Conservation (phyloP, 1,140 invertebrate species). For the Rhynchophorus ferrugineus region DNA sequence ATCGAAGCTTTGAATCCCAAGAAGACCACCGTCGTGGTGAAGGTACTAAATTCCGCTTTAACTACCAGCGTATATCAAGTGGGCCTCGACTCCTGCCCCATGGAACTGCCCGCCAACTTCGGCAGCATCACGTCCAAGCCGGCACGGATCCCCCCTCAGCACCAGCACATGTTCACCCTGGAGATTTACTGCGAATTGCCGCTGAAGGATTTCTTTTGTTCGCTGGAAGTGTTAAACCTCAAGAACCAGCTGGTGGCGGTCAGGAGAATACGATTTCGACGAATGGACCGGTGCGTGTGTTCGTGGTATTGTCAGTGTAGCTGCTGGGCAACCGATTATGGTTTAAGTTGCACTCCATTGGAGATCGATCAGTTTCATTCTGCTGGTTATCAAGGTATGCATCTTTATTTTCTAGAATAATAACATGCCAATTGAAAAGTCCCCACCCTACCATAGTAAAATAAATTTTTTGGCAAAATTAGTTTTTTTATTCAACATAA, state of each 20-base stretch:
- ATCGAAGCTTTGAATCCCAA: slow-evolving; percentile 38
- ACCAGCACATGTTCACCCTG: slow-evolving; percentile 40
- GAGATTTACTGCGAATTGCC: slow-evolving; percentile 36
- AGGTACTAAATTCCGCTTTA: slow-evolving; percentile 43
- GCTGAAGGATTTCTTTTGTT: slow-evolving; percentile 40
- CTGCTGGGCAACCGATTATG: slow-evolving; percentile 35
- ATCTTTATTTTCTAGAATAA: too few species aligned
- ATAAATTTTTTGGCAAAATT: too few species aligned
- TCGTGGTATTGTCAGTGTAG: slow-evolving; percentile 43
- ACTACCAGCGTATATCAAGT: slow-evolving; percentile 37
- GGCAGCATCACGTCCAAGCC: slow-evolving; percentile 36
- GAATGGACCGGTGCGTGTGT: slow-evolving; percentile 43
- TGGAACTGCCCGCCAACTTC: slow-evolving; percentile 40
- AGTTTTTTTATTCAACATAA: too few species aligned
- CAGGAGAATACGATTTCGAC: slow-evolving; percentile 39
- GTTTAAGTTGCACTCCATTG: slow-evolving; percentile 36
- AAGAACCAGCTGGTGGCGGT: slow-evolving; percentile 40
- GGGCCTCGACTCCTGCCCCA: slow-evolving; percentile 41
- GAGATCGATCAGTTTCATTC: slow-evolving; percentile 39
- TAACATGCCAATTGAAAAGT: too few species aligned
- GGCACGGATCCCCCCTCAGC: slow-evolving; percentile 40
- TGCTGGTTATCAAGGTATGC: slow-evolving; percentile 42
- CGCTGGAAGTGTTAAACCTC: slow-evolving; percentile 40
- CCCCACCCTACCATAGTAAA: too few species aligned
- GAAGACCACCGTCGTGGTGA: slow-evolving; percentile 39